Base-by-base conservation (phyloP, 2,888 invertebrate species). In the Diarsia brunnea region DNA sequence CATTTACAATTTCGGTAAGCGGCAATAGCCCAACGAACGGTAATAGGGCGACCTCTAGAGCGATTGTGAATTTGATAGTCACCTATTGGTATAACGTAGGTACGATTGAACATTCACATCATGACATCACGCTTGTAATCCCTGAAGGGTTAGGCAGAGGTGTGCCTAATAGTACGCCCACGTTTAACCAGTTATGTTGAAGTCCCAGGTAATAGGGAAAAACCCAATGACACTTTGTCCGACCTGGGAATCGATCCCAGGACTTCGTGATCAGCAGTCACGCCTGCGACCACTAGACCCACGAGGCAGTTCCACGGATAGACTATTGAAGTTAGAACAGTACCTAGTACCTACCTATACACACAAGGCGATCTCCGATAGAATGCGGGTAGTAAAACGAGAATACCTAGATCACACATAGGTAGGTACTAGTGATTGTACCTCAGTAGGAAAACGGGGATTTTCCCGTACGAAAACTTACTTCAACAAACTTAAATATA, bases 401-500 rank as follows among this genome's bases (percentile, higher is more conserved):
- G 21, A 58, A 66, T 49, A 14, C 16, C 10, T 53, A 24, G n/a
- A 1, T 21, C n/a, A n/a, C n/a, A 61, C n/a, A 58, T 49, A 14
- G 14, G 4, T 51, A 24, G n/a, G 3, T 21, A 61, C n/a, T 45
- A 16, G 14, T 58, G n/a, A 27, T 4, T n/a, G 65, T n/a, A 51
- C n/a, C n/a, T n/a, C n/a, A n/a, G n/a, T n/a, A n/a, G n/a, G n/a
- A n/a, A n/a, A n/a, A n/a, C n/a, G n/a, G n/a, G n/a, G n/a, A n/a
- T 53, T 21, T 76, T 63, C 61, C 47, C 38, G 14, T 71, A 70
- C 60, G 71, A 79, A 70, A 78, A 53, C 31, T n/a, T 60, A 14
- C 51, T n/a, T 78, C 31, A 12, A 69, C 7, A 31, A 49, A 68
- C n/a, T n/a, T n/a, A n/a, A n/a, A n/a, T n/a, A n/a, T n/a, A n/a